Conservation (phyloP, 2,888 invertebrate genomes). For the Cephus pygmeus region DNA sequence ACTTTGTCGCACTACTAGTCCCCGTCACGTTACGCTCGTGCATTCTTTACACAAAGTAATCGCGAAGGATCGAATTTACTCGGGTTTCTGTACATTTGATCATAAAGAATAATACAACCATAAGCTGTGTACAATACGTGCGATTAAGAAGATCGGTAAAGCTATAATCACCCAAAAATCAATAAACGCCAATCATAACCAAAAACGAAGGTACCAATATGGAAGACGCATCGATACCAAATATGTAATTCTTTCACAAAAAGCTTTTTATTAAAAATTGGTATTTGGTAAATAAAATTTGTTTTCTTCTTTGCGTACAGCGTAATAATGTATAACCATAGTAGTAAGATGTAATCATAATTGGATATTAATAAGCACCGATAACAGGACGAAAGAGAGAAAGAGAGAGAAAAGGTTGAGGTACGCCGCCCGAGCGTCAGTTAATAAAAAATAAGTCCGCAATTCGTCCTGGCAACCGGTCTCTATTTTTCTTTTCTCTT, state of each 20-base stretch:
- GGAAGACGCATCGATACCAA: not conserved
- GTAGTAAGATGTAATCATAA: conserved; percentile 42
- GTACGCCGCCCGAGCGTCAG: not conserved
- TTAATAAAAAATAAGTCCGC: not conserved
- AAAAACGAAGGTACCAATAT: not conserved
- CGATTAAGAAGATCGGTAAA: too few relatives aligned
- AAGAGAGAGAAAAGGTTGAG: not conserved
- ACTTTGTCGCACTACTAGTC: too few relatives aligned
- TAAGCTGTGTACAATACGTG: too few relatives aligned
- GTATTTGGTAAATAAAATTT: conserved; percentile 52
- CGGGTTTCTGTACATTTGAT: too few relatives aligned
- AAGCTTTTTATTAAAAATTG: conserved; percentile 47
- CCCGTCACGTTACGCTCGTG: too few relatives aligned
- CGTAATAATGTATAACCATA: conserved; percentile 41
- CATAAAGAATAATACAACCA: too few relatives aligned
- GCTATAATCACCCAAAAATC: too few relatives aligned
- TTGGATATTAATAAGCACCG: conserved; percentile 30
- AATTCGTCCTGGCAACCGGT: not conserved
- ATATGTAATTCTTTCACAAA: conserved; percentile 32
- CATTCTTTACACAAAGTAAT: too few relatives aligned
- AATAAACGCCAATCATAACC: not conserved
- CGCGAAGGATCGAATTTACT: too few relatives aligned
- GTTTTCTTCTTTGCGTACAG: conserved; percentile 44
- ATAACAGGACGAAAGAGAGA: not conserved
- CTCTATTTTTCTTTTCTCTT: not conserved